These are phyloP conservation scores for Rhinogobio ventralis DNA, from an alignment of 2,797 vertebrate genomes.

Conservation along the genomic window DNA sequence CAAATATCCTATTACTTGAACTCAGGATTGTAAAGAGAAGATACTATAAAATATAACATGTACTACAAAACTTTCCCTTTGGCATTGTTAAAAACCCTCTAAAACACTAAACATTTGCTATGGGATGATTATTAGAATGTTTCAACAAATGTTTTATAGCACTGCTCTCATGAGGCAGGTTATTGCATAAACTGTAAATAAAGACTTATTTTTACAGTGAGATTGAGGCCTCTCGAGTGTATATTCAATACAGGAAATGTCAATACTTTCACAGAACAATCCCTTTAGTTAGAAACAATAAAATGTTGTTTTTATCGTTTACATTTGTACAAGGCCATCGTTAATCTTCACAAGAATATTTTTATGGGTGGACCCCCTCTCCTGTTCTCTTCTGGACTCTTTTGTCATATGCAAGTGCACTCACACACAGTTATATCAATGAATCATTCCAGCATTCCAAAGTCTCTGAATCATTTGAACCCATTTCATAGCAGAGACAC, in stretches of 20 bases:
- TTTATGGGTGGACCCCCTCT: constrained; percentile 2
- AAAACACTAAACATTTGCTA: neutral
- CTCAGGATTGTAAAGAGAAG: neutral
- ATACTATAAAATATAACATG: neutral
- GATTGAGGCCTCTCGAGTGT: neutral
- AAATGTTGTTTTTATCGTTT: neutral
- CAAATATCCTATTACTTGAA: neutral
- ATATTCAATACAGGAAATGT: constrained; percentile 2
- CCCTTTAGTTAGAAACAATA: neutral
- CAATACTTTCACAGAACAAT: neutral
- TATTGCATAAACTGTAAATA: constrained; percentile 3
- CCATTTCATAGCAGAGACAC: neutral
- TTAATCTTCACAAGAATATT: neutral
- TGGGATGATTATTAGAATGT: neutral
- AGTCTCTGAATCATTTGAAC: constrained; percentile 34
- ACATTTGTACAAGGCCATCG: neutral
- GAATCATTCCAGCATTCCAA: neutral
- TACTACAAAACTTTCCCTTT: neutral
- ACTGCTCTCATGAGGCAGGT: neutral
- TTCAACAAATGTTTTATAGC: neutral
- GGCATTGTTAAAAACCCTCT: neutral
- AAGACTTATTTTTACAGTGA: neutral
- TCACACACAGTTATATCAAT: neutral
- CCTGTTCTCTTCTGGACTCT: neutral
- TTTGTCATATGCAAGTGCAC: neutral